These are phyloP conservation scores for Pteria penguin DNA, from an alignment of 2,888 invertebrate species.

Conservation along the genomic window DNA sequence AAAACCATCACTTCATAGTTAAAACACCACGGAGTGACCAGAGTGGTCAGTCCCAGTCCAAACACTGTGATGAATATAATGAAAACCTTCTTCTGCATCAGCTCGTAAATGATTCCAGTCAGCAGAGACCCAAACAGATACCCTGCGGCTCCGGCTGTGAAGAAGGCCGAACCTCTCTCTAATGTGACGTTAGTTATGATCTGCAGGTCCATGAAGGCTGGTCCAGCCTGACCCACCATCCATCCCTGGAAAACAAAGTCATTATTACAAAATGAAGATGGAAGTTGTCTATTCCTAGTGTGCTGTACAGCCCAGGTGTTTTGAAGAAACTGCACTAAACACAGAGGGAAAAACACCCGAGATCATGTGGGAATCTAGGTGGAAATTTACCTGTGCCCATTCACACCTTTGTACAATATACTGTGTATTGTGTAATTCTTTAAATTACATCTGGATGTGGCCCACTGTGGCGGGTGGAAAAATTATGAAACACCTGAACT, in stretches of 20 bases:
- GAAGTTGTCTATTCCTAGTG: too few species aligned
- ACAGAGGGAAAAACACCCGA: too few species aligned
- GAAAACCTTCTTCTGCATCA: conserved; percentile 65
- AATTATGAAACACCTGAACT: too few species aligned
- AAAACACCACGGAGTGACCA: conserved; percentile 76
- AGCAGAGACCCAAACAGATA: conserved; percentile 78
- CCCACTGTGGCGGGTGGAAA: too few species aligned
- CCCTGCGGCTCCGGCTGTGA: conserved; percentile 77
- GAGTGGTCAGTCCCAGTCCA: conserved; percentile 72
- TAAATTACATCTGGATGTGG: too few species aligned
- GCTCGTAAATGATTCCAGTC: conserved; percentile 71
- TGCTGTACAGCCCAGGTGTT: too few species aligned
- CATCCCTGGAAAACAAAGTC: conserved; percentile 74
- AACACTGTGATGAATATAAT: conserved; percentile 75
- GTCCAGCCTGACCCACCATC: conserved; percentile 78
- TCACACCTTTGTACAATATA: too few species aligned
- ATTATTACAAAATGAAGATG: not conserved
- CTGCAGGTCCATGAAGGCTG: conserved; percentile 78
- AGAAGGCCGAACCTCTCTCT: conserved; percentile 75
- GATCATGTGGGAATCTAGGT: too few species aligned
- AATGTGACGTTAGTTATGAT: conserved; percentile 72
- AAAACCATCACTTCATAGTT: conserved; percentile 65
- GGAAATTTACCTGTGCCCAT: too few species aligned
- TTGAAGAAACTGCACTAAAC: too few species aligned
- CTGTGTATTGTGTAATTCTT: too few species aligned